phyloP scores from a whole-genome alignment of 2,113 vertebrate genomes.

The Peromyscus californicus region DNA sequence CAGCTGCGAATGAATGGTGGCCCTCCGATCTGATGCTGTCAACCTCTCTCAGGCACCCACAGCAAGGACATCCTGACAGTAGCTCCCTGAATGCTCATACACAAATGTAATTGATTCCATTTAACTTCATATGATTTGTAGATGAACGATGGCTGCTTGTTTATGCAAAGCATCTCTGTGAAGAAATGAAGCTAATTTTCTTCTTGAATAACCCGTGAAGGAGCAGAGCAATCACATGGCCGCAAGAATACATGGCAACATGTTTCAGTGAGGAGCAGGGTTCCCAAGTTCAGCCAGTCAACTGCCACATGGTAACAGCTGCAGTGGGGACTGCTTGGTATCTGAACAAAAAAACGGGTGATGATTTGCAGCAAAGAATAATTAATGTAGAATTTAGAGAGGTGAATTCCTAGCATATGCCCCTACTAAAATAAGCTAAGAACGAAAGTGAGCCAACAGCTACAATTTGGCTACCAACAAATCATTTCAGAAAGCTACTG shows the following conservation, averaged over 20 bases:
- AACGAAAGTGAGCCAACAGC: not conserved
- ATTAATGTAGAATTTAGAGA: not conserved
- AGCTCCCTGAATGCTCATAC: constrained; percentile 51
- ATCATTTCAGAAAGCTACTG: not conserved
- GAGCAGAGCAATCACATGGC: constrained; percentile 41
- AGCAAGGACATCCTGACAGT: constrained; percentile 44
- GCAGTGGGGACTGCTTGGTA: constrained; percentile 36
- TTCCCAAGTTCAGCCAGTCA: constrained; percentile 61
- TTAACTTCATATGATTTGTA: constrained; percentile 68
- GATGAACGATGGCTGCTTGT: constrained; percentile 69
- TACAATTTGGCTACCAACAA: not conserved
- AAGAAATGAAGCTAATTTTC: constrained; percentile 81
- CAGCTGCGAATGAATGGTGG: constrained; percentile 77
- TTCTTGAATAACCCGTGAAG: constrained; percentile 74
- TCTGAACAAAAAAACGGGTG: constrained; percentile 63
- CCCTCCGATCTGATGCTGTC: constrained; percentile 40
- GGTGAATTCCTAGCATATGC: not conserved
- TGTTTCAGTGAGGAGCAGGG: constrained; percentile 7
- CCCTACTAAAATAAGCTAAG: not conserved
- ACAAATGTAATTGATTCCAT: constrained; percentile 79
- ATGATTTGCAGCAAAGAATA: constrained; percentile 49
- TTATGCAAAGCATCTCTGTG: constrained; percentile 77
- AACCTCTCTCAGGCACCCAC: constrained; percentile 48
- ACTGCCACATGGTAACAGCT: constrained; percentile 60
- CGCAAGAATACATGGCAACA: not conserved